Base-by-base conservation (phyloP, 2,113 vertebrate species). In the Cyanoderma ruficeps region DNA sequence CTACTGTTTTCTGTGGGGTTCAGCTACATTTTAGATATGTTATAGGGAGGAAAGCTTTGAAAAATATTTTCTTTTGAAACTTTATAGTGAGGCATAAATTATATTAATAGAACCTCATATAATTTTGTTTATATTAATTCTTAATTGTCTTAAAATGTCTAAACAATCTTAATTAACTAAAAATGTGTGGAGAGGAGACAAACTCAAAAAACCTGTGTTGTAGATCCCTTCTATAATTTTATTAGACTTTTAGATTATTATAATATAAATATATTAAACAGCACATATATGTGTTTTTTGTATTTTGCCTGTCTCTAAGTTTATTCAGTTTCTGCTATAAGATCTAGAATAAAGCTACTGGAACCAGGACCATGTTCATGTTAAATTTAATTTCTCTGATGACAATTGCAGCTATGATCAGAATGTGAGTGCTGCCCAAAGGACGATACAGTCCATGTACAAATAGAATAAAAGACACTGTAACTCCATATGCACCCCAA, bases 381-480 rank as follows among this genome's bases (percentile, higher is more conserved):
- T 41, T 41, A 57, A 56, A 42, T 49, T 13, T 44, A 47, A 30
- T 70, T 47, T 68, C 46, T 57, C 56, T 60, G 27, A 19, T 56
- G 39, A 60, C 13, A 63, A 21, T 12, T 67, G 30, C 17, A 74
- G 11, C 23, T 47, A 10, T 17, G 30, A 22, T 83, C 31, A 74
- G 35, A 49, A 67, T 0, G 2, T 17, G 19, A 74, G 9, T 71
- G 37, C 69, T 70, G 46, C 42, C 76, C 80, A 37, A 57, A 57
- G 64, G n/a, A 86, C 53, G 69, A 82, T 60, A 9, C 15, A 59
- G 52, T 63, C 49, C 33, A 42, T 25, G 47, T 49, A 59, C 77
- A 91, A 95, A 91, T 81, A 83, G 89, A 94, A 35, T 59, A 75
- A 89, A 96, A 72, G 35, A 31, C 39, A 31, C 50, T 79, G 63